Conservation (phyloP, 2,113 vertebrate species). For the Plecotus auritus region DNA sequence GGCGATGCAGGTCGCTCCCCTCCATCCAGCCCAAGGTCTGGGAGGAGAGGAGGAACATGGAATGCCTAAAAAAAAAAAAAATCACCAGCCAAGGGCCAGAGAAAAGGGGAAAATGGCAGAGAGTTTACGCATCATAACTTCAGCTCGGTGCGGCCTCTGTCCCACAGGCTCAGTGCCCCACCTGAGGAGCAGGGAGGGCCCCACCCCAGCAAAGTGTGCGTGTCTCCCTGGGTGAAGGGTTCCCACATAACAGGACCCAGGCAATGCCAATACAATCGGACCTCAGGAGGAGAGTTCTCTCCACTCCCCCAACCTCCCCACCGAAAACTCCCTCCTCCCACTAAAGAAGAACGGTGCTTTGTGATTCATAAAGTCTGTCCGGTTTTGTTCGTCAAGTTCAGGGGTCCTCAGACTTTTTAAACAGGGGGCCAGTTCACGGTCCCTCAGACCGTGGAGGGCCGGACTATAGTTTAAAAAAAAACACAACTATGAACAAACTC, state of each 20-base stretch:
- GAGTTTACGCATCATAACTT: too few relatives aligned
- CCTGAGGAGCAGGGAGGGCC: neutral
- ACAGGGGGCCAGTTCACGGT: too few relatives aligned
- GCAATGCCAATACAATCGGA: conserved; percentile 34
- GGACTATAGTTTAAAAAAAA: too few relatives aligned
- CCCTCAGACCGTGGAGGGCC: too few relatives aligned
- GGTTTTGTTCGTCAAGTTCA: conserved; percentile 23
- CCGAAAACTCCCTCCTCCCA: neutral
- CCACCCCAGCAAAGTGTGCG: neutral
- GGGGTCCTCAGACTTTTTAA: too few relatives aligned
- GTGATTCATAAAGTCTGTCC: neutral
- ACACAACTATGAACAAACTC: too few relatives aligned
- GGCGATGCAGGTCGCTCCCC: neutral
- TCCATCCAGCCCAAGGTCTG: neutral
- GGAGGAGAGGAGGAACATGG: neutral
- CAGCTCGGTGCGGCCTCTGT: too few relatives aligned
- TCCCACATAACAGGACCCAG: neutral
- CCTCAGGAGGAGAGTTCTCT: conserved; percentile 35
- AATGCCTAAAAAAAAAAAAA: neutral
- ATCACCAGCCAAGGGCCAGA: too few relatives aligned
- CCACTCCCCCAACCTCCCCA: neutral
- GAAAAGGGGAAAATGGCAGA: too few relatives aligned
- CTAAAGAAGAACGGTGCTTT: conserved; percentile 41
- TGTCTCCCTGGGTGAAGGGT: neutral
- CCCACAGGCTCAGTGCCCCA: neutral